Conservation (phyloP, 2,797 vertebrate species). For the Gymnoscopelus braueri region DNA sequence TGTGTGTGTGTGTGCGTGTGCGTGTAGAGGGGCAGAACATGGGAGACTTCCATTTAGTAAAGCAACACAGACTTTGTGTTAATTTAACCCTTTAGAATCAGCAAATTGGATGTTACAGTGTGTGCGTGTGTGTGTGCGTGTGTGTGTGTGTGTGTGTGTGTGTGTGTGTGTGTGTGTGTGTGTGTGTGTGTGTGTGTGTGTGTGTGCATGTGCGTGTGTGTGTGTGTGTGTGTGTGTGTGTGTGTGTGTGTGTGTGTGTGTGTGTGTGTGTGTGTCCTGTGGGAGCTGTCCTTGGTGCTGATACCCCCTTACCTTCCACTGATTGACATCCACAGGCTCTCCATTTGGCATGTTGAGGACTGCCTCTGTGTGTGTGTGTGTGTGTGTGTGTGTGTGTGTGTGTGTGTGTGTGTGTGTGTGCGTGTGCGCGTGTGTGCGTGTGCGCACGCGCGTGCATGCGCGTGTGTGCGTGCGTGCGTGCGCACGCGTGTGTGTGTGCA, state of each 20-base stretch:
- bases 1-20: conserved; percentile 45
- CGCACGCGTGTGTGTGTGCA: neutral
- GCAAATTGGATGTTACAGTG: too few relatives aligned
- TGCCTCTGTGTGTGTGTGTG: conserved; percentile 18
- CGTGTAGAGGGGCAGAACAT: conserved; percentile 24
- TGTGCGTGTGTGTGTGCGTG: too few relatives aligned
- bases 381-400: conserved; percentile 2
- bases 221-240: conserved; percentile 3
- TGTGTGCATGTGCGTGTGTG: too few relatives aligned
- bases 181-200: too few relatives aligned
- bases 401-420: neutral
- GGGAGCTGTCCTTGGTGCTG: conserved; percentile 84
- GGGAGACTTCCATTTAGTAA: conserved; percentile 72
- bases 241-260: too few relatives aligned
- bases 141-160: too few relatives aligned
- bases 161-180: too few relatives aligned
- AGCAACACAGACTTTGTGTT: conserved; percentile 54
- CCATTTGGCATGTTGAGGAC: conserved; percentile 61
- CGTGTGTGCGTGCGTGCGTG: conserved; percentile 8
- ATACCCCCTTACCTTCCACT: conserved; percentile 58
- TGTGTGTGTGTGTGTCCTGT: conserved; percentile 29
- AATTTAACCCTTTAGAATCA: neutral
- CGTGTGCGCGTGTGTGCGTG: neutral
- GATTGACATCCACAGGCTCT: conserved; percentile 76
- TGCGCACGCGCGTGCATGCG: neutral